Evolutionary conservation across 1,140 invertebrate genomes (phyloP).

Genomic region (Lanistes nyassanus): DNA sequence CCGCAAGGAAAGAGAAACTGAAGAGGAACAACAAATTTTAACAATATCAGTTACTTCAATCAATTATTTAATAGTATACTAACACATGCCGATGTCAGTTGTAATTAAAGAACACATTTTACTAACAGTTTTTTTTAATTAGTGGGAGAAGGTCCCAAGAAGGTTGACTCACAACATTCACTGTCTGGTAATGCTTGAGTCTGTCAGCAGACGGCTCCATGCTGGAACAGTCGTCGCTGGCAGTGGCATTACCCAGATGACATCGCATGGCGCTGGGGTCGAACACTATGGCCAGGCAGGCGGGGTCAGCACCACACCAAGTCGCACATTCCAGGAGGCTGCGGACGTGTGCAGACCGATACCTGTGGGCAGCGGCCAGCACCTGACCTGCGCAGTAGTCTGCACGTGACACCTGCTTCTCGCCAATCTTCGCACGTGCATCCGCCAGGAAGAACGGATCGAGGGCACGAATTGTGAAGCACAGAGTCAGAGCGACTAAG

Average conservation of each 20-base stretch:
- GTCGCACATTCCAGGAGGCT: conserved; percentile 6
- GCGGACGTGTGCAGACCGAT: background rate
- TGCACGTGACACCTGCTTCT: background rate
- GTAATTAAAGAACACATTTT: too few species aligned
- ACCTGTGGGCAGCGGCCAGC: background rate
- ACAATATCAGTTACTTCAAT: too few species aligned
- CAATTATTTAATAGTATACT: too few species aligned
- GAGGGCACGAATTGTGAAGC: too few species aligned
- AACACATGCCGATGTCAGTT: too few species aligned
- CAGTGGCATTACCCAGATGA: conserved; percentile 1
- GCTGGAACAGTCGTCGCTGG: conserved; percentile 12
- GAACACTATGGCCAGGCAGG: background rate
- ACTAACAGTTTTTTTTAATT: too few species aligned
- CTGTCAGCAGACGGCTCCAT: background rate
- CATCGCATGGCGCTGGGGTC: background rate
- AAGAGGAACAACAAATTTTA: too few species aligned
- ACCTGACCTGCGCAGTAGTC: background rate
- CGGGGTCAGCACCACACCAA: background rate
- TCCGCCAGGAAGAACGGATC: too few species aligned
- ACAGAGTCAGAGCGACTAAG: too few species aligned
- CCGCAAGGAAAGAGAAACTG: too few species aligned
- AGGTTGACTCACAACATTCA: background rate
- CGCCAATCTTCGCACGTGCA: background rate
- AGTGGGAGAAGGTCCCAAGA: too few species aligned
- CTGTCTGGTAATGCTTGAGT: background rate